These are phyloP conservation scores for Oreocharis arfaki DNA, from an alignment of 2,113 vertebrate genomes.

Conservation along the genomic window DNA sequence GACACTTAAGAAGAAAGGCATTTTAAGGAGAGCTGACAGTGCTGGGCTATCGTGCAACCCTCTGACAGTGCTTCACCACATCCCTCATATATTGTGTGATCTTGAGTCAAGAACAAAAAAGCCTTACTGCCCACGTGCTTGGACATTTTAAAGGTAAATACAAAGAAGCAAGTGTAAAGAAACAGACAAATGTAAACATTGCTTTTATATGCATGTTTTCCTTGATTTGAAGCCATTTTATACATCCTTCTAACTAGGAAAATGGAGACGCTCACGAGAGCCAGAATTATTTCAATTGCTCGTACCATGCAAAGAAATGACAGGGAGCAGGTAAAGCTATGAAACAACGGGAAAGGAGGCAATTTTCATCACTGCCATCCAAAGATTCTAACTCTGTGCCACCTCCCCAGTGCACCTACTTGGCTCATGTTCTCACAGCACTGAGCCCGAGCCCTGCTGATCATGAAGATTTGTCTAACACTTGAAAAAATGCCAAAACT, in stretches of 20 bases:
- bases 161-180: neutral
- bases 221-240: neutral
- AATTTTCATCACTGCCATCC: neutral
- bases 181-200: neutral
- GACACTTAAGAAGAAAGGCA: neutral
- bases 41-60: neutral
- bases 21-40: neutral
- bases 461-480: neutral
- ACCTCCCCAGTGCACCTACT: neutral
- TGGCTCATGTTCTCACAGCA: neutral
- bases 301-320: neutral
- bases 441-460: neutral
- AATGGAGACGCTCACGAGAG: neutral
- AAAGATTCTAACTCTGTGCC: neutral
- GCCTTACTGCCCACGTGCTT: neutral
- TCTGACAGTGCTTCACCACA: neutral
- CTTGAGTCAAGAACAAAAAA: slow-evolving; percentile 41
- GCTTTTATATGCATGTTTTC: neutral
- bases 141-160: slow-evolving; percentile 16
- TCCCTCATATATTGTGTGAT: neutral
- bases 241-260: neutral
- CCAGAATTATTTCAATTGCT: neutral
- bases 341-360: neutral
- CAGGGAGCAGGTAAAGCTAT: neutral
- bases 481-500: slow-evolving; percentile 8